Conservation (phyloP, 1,140 invertebrate genomes). For the Sycophaga agraensis region DNA sequence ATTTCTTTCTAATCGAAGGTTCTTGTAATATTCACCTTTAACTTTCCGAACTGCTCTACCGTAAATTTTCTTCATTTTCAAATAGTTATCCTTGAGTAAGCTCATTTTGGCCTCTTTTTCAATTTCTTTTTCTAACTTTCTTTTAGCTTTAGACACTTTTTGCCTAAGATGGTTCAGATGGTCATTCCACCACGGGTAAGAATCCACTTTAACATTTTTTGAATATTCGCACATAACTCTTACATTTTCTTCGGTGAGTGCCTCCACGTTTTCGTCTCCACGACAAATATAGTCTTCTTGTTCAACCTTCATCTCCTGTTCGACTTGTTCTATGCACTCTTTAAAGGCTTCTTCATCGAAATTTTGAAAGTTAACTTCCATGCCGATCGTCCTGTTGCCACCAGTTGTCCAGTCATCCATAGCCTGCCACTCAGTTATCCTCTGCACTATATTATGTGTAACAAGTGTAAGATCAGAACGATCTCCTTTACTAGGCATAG, state of each 20-base stretch:
- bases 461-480: background rate
- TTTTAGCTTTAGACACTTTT: background rate
- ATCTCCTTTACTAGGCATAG: background rate
- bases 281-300: too few relatives aligned
- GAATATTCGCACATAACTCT: too few relatives aligned
- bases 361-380: slow-evolving; percentile 4
- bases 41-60: background rate
- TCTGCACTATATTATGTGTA: background rate
- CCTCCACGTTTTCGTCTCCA: too few relatives aligned
- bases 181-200: background rate
- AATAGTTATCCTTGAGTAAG: background rate
- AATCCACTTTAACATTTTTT: too few relatives aligned
- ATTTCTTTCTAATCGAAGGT: too few relatives aligned
- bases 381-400: background rate
- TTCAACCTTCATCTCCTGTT: too few relatives aligned
- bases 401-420: background rate
- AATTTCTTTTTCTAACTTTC: background rate
- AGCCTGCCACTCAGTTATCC: background rate
- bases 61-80: background rate
- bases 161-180: background rate
- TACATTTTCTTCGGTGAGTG: too few relatives aligned
- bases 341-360: too few relatives aligned
- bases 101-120: background rate
- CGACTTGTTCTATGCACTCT: too few relatives aligned
- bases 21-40: background rate